Evolutionary conservation across 2,888 invertebrate species (phyloP).

Genomic region (Thalpophila matura): DNA sequence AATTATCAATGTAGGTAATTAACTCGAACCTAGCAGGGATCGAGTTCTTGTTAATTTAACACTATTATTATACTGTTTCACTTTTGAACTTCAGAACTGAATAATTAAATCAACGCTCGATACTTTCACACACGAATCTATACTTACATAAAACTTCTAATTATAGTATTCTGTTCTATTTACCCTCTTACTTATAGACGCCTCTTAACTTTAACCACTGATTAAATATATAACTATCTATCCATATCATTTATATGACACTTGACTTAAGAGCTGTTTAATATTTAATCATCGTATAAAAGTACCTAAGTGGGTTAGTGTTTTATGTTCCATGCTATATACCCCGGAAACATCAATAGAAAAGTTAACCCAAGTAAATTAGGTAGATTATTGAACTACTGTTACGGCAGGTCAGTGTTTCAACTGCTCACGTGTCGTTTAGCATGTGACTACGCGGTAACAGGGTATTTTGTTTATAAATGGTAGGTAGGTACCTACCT

Average conservation of each 20-base stretch:
- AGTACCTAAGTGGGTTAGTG: no score
- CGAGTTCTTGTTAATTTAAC: no score
- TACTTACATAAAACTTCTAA: no score
- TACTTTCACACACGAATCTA: slow-evolving; percentile 15
- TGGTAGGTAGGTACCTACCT: not conserved
- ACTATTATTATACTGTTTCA: not conserved
- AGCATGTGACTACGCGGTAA: not conserved
- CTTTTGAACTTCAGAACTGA: slow-evolving; percentile 9
- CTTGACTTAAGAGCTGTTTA: slow-evolving; percentile 18
- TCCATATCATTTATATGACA: no score
- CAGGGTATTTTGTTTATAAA: not conserved
- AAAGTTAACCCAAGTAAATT: slow-evolving; percentile 3
- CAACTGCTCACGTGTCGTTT: slow-evolving; percentile 3
- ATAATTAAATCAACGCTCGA: slow-evolving; percentile 14
- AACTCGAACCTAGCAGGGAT: no score
- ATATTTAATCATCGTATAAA: slow-evolving; percentile 40
- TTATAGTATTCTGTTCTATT: no score
- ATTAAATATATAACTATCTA: no score
- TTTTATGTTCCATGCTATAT: slow-evolving; percentile 12
- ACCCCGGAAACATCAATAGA: slow-evolving; percentile 14
- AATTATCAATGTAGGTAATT: no score
- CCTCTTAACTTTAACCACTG: no score
- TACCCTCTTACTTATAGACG: no score
- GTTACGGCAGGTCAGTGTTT: slow-evolving; percentile 45
- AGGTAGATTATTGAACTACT: slow-evolving; percentile 36